Percentiles rank a stretch among this genome's conserved stretches.
phyloP scores from a whole-genome alignment of 2,888 invertebrate genomes.

The Trissonchulus sp. region DNA sequence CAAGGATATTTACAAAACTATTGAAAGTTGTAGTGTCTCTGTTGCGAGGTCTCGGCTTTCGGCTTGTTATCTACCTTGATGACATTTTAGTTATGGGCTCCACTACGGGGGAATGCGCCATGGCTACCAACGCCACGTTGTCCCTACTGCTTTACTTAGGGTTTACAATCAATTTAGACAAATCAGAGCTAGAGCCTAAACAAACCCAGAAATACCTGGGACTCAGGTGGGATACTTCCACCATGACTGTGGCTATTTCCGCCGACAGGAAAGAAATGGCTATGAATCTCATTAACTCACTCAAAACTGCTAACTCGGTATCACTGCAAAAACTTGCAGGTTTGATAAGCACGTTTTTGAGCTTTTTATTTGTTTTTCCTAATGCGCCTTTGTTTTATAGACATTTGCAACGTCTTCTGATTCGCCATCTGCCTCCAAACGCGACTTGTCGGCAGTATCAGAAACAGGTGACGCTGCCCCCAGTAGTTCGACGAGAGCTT shows the following conservation, averaged over 20 bases:
- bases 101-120: too few relatives aligned
- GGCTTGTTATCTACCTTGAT: conserved; percentile 12
- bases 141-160: too few relatives aligned
- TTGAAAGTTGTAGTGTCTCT: not conserved
- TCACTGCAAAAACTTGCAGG: not conserved
- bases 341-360: not conserved
- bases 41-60: not conserved
- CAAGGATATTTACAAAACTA: conserved; percentile 6
- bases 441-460: not conserved
- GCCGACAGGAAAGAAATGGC: not conserved
- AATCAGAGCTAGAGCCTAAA: not conserved
- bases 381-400: conserved; percentile 6
- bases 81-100: not conserved
- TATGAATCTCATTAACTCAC: not conserved
- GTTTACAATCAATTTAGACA: not conserved
- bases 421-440: not conserved
- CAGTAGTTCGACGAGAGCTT: too few relatives aligned
- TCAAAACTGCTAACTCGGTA: not conserved
- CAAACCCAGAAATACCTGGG: not conserved
- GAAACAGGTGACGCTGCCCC: not conserved
- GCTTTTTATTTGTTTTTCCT: not conserved
- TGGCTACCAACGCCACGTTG: too few relatives aligned
- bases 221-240: not conserved
- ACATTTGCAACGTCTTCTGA: not conserved
- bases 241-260: not conserved